Conservation (phyloP, 2,113 vertebrate species). For the Chaetura pelagica region DNA sequence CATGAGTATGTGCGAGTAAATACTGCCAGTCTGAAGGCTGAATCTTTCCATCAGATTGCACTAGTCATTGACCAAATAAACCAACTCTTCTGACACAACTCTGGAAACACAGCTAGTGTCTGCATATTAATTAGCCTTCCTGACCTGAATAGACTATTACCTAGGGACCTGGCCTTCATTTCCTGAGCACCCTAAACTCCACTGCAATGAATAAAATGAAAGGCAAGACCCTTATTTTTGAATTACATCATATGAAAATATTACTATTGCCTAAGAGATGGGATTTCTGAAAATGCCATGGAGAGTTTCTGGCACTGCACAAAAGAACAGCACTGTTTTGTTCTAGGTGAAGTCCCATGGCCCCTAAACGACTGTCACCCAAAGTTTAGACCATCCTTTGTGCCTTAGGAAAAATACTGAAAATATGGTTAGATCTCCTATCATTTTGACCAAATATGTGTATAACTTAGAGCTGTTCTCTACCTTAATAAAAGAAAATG, state of each 20-base stretch:
- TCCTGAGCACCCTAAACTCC: conserved; percentile 57
- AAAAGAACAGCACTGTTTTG: neutral
- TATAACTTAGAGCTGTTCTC: conserved; percentile 33
- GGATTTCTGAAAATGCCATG: conserved; percentile 32
- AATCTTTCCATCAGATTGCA: conserved; percentile 6
- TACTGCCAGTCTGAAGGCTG: neutral
- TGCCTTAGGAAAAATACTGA: neutral
- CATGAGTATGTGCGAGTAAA: neutral
- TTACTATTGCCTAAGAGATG: neutral
- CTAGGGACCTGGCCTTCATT: conserved; percentile 68
- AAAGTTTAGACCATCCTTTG: neutral
- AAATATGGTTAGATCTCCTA: neutral
- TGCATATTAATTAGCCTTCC: conserved; percentile 71
- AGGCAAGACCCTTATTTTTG: conserved; percentile 49
- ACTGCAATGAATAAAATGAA: conserved; percentile 41
- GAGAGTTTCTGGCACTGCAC: neutral
- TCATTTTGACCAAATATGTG: neutral
- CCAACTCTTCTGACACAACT: conserved; percentile 53
- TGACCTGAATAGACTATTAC: conserved; percentile 71
- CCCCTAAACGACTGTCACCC: neutral
- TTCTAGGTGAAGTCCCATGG: neutral
- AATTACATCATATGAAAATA: conserved; percentile 23
- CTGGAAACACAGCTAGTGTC: conserved; percentile 34
- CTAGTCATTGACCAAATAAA: conserved; percentile 63
- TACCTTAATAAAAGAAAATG: conserved; percentile 64